These are phyloP conservation scores for Drosophila percnosoma DNA, from an alignment of 2,888 invertebrate genomes.

Conservation along the genomic window DNA sequence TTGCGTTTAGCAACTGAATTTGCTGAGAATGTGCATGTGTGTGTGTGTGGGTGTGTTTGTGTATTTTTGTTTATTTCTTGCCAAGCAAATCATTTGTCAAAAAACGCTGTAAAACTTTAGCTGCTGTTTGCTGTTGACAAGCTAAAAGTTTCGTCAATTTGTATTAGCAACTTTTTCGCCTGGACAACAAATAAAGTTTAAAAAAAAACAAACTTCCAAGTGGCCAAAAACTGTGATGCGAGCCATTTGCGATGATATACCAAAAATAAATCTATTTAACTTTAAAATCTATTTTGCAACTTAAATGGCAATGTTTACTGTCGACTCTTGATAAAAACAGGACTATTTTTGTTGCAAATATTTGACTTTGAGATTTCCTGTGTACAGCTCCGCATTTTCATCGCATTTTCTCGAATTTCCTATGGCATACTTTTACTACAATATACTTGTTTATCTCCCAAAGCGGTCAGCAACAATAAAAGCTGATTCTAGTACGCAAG, in stretches of 20 bases:
- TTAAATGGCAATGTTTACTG: slow-evolving; percentile 12
- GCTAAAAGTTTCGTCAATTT: slow-evolving; percentile 75
- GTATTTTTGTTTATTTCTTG: slow-evolving; percentile 62
- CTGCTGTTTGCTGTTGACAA: slow-evolving; percentile 77
- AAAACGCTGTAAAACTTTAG: slow-evolving; percentile 68
- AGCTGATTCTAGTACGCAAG: not conserved
- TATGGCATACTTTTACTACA: too few relatives aligned
- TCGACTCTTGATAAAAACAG: not conserved
- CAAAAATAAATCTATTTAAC: slow-evolving; percentile 16
- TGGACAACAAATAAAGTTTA: slow-evolving; percentile 21
- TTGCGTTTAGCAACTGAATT: slow-evolving; percentile 47
- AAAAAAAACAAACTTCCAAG: slow-evolving; percentile 43
- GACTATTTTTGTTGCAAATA: not conserved
- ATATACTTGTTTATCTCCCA: not conserved
- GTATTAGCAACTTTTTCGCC: slow-evolving; percentile 72
- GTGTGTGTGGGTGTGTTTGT: slow-evolving; percentile 21
- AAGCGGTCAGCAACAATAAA: too few relatives aligned
- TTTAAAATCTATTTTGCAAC: slow-evolving; percentile 36
- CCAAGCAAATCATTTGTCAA: slow-evolving; percentile 76
- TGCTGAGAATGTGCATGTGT: slow-evolving; percentile 16
- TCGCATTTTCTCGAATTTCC: not conserved
- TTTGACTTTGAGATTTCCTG: slow-evolving; percentile 2
- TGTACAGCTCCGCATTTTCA: not conserved
- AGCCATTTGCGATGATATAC: slow-evolving; percentile 40
- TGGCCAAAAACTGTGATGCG: slow-evolving; percentile 46